phyloP scores from a whole-genome alignment of 2,888 invertebrate genomes.

The Willowsia nigromaculata region DNA sequence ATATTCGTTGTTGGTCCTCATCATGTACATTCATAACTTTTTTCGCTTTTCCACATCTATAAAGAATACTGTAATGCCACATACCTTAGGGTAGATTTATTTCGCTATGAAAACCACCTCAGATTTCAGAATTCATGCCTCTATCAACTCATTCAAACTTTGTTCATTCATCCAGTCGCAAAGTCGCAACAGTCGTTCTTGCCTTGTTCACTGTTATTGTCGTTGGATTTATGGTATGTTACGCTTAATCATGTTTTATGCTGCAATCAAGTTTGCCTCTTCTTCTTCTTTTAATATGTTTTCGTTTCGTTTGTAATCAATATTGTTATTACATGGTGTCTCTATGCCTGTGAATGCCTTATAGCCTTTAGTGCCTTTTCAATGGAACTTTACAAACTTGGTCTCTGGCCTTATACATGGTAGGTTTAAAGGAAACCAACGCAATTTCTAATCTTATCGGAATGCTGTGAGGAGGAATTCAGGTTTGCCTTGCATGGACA shows the following conservation, averaged over 20 bases:
- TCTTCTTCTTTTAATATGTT: background rate
- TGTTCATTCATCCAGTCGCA: background rate
- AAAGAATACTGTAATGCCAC: background rate
- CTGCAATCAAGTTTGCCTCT: slow-evolving; percentile 37
- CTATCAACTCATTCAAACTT: slow-evolving; percentile 31
- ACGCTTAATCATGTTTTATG: slow-evolving; percentile 50
- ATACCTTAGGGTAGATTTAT: background rate
- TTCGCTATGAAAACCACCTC: slow-evolving; percentile 11
- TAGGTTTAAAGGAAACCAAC: slow-evolving; percentile 1
- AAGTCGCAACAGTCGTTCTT: slow-evolving; percentile 16
- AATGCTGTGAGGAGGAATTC: background rate
- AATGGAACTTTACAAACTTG: background rate
- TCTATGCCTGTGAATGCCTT: background rate
- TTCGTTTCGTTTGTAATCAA: background rate
- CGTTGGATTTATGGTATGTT: slow-evolving; percentile 49
- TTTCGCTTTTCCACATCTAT: background rate
- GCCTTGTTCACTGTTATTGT: slow-evolving; percentile 34
- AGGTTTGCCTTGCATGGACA: background rate
- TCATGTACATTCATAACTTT: background rate
- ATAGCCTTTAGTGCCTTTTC: background rate
- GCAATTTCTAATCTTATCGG: background rate
- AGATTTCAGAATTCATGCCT: slow-evolving; percentile 16
- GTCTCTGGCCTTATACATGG: background rate
- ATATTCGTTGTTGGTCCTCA: background rate
- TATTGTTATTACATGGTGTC: background rate